Conservation (phyloP, 2,113 vertebrate species). For the Zeus faber region DNA sequence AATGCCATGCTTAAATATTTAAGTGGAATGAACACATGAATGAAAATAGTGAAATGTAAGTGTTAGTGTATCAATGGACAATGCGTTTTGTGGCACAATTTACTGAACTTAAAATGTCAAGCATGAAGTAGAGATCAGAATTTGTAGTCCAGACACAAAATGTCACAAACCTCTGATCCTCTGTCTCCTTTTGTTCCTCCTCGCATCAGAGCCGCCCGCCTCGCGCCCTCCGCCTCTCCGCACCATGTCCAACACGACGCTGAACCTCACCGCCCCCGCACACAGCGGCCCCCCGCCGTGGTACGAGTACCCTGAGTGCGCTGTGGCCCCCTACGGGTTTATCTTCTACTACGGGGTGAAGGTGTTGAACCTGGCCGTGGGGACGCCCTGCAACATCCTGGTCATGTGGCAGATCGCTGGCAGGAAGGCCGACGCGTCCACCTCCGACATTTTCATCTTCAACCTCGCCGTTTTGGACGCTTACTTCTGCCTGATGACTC, state of each 20-base stretch:
- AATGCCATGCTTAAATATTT: too few species aligned
- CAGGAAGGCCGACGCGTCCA: conserved; percentile 57
- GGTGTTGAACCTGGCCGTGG: conserved; percentile 67
- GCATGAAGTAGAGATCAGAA: background rate
- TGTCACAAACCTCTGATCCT: background rate
- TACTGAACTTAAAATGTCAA: background rate
- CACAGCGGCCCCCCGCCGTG: conserved; percentile 33
- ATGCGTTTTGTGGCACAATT: background rate
- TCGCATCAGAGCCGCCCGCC: background rate
- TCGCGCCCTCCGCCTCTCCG: background rate
- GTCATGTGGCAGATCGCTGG: conserved; percentile 69
- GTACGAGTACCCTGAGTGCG: conserved; percentile 62
- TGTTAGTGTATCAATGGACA: background rate
- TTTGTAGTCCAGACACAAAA: too few species aligned
- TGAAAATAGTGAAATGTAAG: too few species aligned
- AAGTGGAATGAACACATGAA: too few species aligned
- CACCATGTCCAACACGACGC: conserved; percentile 42
- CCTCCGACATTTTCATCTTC: conserved; percentile 71
- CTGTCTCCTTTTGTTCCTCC: background rate
- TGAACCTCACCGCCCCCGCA: background rate
- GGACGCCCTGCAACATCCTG: conserved; percentile 63
- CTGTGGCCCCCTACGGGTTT: conserved; percentile 55
- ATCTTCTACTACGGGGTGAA: conserved; percentile 71
- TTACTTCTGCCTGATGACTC: conserved; percentile 71
- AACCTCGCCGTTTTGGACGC: conserved; percentile 69